Evolutionary conservation across 2,888 invertebrate species (phyloP).

Genomic region (Hirtodrosophila histrioides): DNA sequence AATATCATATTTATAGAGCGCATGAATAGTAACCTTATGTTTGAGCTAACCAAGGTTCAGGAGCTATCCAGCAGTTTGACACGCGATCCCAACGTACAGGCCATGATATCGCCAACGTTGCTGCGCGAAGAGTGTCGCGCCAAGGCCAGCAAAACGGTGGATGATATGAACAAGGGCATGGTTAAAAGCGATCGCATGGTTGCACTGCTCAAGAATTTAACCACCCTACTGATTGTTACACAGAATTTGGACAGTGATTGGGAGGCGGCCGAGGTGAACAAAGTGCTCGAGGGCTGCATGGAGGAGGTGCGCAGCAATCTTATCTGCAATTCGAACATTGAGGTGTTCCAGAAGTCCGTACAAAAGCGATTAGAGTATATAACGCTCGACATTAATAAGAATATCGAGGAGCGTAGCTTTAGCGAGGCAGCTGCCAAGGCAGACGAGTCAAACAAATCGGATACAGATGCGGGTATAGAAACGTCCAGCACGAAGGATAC

Average conservation of each 20-base stretch:
- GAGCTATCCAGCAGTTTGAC: constrained; percentile 93
- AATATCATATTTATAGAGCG: constrained; percentile 95
- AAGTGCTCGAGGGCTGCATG: constrained; percentile 96
- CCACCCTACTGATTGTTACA: constrained; percentile 90
- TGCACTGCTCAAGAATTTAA: constrained; percentile 93
- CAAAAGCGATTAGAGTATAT: constrained; percentile 91
- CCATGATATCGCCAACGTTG: constrained; percentile 95
- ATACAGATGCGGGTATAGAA: constrained; percentile 7
- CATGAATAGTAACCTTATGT: constrained; percentile 94
- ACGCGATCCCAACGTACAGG: constrained; percentile 93
- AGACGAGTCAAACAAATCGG: constrained; percentile 45
- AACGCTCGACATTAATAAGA: constrained; percentile 79
- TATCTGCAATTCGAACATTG: constrained; percentile 89
- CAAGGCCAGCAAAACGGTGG: constrained; percentile 92
- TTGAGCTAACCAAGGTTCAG: constrained; percentile 93
- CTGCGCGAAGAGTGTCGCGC: constrained; percentile 94
- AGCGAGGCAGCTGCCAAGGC: constrained; percentile 38
- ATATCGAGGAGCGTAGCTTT: constrained; percentile 46
- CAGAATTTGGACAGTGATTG: constrained; percentile 86
- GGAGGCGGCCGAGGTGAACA: constrained; percentile 92
- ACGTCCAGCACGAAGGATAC: neutral
- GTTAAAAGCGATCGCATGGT: constrained; percentile 88
- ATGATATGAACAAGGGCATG: constrained; percentile 88
- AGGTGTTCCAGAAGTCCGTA: constrained; percentile 93
- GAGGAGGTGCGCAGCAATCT: constrained; percentile 92